phyloP scores from a whole-genome alignment of 1,140 invertebrate species.

The Drosophila willistoni region DNA sequence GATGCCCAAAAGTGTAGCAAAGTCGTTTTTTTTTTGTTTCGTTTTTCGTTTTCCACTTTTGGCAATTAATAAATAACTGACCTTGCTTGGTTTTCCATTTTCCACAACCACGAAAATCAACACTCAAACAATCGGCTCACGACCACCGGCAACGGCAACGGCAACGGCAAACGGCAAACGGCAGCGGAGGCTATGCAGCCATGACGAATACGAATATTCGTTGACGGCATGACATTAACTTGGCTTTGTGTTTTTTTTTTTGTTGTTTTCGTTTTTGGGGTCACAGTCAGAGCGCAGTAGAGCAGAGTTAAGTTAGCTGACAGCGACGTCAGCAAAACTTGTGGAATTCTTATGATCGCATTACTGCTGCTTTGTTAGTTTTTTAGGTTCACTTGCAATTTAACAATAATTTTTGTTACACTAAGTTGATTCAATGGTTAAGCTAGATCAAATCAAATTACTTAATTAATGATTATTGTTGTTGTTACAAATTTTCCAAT shows the following conservation, averaged over 20 bases:
- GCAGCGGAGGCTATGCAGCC: slow-evolving; percentile 63
- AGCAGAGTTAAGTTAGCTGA: neutral
- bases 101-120: slow-evolving; percentile 52
- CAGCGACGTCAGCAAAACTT: slow-evolving; percentile 10
- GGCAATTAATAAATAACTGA: slow-evolving; percentile 77
- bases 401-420: slow-evolving; percentile 54
- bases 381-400: slow-evolving; percentile 59
- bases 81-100: slow-evolving; percentile 70
- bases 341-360: slow-evolving; percentile 66
- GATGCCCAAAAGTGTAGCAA: slow-evolving; percentile 61
- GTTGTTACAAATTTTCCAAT: slow-evolving; percentile 41
- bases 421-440: slow-evolving; percentile 17
- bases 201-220: slow-evolving; percentile 79
- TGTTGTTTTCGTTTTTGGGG: slow-evolving; percentile 44
- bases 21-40: slow-evolving; percentile 28
- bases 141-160: slow-evolving; percentile 37
- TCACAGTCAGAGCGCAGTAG: slow-evolving; percentile 68
- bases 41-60: slow-evolving; percentile 33
- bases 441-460: slow-evolving; percentile 6
- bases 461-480: slow-evolving; percentile 46
- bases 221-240: slow-evolving; percentile 77
- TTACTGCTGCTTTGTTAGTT: slow-evolving; percentile 45
- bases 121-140: slow-evolving; percentile 33
- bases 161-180: slow-evolving; percentile 12
- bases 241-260: slow-evolving; percentile 42